Evolutionary conservation across 2,113 vertebrate species (phyloP).

Genomic region (Terrapene triunguis): DNA sequence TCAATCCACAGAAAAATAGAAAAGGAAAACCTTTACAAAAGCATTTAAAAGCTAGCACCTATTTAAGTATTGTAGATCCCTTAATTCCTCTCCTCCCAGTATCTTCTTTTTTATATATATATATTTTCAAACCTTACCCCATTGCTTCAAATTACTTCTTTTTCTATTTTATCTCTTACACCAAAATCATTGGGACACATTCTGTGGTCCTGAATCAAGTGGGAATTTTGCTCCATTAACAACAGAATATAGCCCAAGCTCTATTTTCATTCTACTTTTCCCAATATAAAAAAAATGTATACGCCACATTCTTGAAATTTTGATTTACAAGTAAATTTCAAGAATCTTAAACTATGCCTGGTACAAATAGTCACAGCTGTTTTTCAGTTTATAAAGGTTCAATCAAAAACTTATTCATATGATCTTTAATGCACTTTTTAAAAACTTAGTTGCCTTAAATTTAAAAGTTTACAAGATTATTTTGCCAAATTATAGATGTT

Average conservation of each 20-base stretch:
- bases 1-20: not conserved
- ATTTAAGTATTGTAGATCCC: not conserved
- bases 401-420: not conserved
- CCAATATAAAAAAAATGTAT: constrained; percentile 23
- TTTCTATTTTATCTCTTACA: not conserved
- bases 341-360: not conserved
- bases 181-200: not conserved
- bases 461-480: not conserved
- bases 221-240: not conserved
- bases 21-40: constrained; percentile 62
- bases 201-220: not conserved
- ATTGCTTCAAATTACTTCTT: not conserved
- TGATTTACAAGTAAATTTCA: constrained; percentile 12
- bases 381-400: not conserved
- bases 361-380: not conserved
- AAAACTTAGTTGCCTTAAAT: not conserved
- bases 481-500: not conserved
- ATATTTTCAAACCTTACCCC: not conserved
- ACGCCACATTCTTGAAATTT: not conserved
- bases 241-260: not conserved
- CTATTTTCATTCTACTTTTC: not conserved
- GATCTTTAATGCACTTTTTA: not conserved
- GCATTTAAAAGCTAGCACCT: accelerated
- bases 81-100: not conserved
- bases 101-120: not conserved